These are phyloP conservation scores for Chunga burmeisteri DNA, from an alignment of 2,113 vertebrate genomes.

Conservation along the genomic window DNA sequence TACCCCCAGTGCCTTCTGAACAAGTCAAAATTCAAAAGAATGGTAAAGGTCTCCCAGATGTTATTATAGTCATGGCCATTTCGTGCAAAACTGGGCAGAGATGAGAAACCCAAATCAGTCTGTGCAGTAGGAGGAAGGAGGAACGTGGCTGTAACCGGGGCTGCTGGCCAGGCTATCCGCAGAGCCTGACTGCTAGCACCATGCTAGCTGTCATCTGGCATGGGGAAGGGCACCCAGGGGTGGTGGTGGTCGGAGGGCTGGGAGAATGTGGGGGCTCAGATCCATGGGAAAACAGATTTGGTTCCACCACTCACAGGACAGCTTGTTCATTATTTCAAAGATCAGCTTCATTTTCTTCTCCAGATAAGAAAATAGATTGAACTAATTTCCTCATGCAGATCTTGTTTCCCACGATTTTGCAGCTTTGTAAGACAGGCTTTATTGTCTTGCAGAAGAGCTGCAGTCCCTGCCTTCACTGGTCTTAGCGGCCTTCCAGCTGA, in stretches of 20 bases:
- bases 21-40: not conserved
- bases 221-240: not conserved
- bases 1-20: not conserved
- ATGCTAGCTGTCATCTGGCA: fast-evolving
- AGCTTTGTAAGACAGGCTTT: not conserved
- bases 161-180: not conserved
- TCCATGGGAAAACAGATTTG: not conserved
- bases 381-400: not conserved
- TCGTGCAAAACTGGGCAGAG: not conserved
- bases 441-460: not conserved
- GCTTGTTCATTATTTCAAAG: not conserved
- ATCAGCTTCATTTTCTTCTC: constrained; percentile 26
- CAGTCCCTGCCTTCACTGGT: not conserved
- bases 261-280: not conserved
- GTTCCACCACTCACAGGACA: not conserved
- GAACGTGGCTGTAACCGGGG: fast-evolving
- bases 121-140: not conserved
- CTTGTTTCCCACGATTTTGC: not conserved
- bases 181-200: not conserved
- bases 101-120: not conserved
- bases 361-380: not conserved
- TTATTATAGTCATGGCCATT: not conserved
- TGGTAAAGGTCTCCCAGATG: not conserved
- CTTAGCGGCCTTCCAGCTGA: not conserved
- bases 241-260: not conserved